Conservation (phyloP, 2,113 vertebrate species). For the Xenopus laevis region DNA sequence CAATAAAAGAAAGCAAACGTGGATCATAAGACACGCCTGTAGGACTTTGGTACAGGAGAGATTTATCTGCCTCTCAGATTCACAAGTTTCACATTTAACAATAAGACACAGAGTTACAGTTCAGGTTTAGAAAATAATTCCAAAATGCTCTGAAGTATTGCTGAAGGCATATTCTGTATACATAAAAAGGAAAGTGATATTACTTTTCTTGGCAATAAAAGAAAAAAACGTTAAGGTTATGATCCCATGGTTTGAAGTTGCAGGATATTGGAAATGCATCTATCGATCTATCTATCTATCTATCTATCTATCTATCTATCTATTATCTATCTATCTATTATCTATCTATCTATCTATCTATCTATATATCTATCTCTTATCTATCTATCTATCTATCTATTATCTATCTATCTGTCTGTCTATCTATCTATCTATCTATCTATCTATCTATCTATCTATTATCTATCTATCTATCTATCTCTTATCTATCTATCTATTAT, state of each 20-base stretch:
- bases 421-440: too few relatives aligned
- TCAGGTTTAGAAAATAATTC: slow-evolving; percentile 41
- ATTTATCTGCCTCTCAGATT: slow-evolving; percentile 45
- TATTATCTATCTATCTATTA: too few relatives aligned
- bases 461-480: too few relatives aligned
- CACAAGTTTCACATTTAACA: slow-evolving; percentile 30
- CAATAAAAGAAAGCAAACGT: neutral
- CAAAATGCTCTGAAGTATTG: slow-evolving; percentile 38
- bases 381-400: too few relatives aligned
- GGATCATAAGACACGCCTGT: slow-evolving; percentile 15
- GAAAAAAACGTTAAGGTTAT: slow-evolving; percentile 23
- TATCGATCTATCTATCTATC: neutral
- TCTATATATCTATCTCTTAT: too few relatives aligned
- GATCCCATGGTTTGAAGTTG: neutral
- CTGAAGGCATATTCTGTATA: slow-evolving; percentile 44
- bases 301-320: too few relatives aligned
- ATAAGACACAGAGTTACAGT: slow-evolving; percentile 42
- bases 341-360: too few relatives aligned
- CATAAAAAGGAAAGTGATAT: slow-evolving; percentile 44
- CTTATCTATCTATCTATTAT: too few relatives aligned
- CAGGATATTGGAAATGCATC: neutral
- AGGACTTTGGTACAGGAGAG: slow-evolving; percentile 17
- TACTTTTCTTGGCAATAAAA: slow-evolving; percentile 44
- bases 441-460: too few relatives aligned
- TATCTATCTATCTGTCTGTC: too few relatives aligned